These are phyloP conservation scores for Petrocephalus zakoni DNA, from an alignment of 2,113 vertebrate species.

Conservation along the genomic window DNA sequence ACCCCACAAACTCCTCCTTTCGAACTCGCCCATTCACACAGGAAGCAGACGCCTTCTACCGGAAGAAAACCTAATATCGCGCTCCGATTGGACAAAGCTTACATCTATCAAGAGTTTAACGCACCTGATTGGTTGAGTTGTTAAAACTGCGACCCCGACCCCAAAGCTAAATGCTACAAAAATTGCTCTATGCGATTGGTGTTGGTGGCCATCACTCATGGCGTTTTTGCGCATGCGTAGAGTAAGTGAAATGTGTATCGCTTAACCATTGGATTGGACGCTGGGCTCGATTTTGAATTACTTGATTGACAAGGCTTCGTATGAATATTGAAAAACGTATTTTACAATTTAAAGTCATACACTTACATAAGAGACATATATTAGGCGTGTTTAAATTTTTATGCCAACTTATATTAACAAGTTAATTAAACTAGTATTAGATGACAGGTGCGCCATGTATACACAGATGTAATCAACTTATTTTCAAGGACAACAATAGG, in stretches of 20 bases:
- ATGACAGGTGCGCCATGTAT: not conserved
- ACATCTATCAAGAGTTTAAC: slow-evolving; percentile 14
- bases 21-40: slow-evolving; percentile 44
- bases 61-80: slow-evolving; percentile 33
- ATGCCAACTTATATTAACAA: not conserved
- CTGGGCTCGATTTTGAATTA: not conserved
- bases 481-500: not conserved
- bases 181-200: slow-evolving; percentile 11
- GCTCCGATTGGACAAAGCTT: slow-evolving; percentile 25
- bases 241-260: not conserved
- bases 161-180: not conserved
- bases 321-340: not conserved
- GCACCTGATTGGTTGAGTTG: not conserved
- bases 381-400: not conserved
- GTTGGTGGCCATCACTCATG: not conserved
- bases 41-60: slow-evolving; percentile 45
- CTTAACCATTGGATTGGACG: not conserved
- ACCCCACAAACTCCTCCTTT: slow-evolving; percentile 44
- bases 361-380: not conserved
- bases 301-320: not conserved
- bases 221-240: not conserved
- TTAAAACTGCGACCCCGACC: slow-evolving; percentile 3
- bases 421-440: not conserved
- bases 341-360: not conserved
- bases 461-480: not conserved